phyloP scores from a whole-genome alignment of 2,797 vertebrate genomes.

The Mionectes olivaceus region DNA sequence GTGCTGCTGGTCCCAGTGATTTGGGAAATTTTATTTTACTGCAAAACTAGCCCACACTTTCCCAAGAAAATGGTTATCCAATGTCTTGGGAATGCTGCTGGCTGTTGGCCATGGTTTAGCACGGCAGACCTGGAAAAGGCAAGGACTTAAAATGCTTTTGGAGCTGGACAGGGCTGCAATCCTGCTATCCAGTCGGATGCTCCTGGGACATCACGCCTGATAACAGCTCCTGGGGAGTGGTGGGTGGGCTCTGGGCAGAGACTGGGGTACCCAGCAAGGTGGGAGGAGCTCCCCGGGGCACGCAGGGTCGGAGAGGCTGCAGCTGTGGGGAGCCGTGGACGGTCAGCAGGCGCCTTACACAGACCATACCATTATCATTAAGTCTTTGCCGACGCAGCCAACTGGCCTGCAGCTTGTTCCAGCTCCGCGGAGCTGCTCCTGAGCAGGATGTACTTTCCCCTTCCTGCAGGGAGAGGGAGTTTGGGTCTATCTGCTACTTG shows the following conservation, averaged over 20 bases:
- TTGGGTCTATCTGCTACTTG: accelerated
- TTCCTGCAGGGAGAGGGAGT: background rate
- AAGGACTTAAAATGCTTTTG: background rate
- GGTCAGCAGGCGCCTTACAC: background rate
- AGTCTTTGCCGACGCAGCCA: background rate
- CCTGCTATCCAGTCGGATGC: accelerated
- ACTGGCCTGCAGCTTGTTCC: background rate
- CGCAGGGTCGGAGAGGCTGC: background rate
- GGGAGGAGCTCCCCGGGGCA: background rate
- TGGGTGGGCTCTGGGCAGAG: background rate
- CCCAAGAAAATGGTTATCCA: background rate
- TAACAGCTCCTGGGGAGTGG: background rate
- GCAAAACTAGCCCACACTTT: background rate
- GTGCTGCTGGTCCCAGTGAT: background rate
- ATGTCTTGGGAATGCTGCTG: accelerated
- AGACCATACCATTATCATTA: background rate
- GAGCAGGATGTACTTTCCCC: background rate
- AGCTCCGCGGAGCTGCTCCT: background rate
- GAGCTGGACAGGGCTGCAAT: background rate
- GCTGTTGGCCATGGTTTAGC: background rate
- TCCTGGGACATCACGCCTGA: accelerated
- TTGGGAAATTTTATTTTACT: background rate
- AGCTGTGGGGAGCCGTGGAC: accelerated
- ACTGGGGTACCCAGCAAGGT: accelerated
- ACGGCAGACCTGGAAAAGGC: background rate